Percentiles rank a stretch among this genome's conserved stretches.
Evolutionary conservation across 2,888 invertebrate genomes (phyloP).

Genomic region (Spisula subtruncata): DNA sequence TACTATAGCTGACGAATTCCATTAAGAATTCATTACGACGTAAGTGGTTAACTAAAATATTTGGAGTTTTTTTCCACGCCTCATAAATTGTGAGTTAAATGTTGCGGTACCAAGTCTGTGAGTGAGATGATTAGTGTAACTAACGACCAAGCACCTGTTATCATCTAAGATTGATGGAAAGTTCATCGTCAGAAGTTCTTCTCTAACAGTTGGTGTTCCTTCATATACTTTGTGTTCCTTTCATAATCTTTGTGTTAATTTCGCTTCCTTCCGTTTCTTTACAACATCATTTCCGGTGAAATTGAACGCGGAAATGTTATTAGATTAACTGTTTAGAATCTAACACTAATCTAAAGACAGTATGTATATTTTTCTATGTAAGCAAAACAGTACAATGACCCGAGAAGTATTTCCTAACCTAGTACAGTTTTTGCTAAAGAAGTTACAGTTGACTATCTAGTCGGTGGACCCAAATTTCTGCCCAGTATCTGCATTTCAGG

Average conservation of each 20-base stretch:
- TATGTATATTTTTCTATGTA: background rate
- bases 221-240: too few relatives aligned
- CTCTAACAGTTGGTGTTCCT: conserved; percentile 2
- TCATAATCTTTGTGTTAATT: conserved; percentile 14
- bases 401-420: too few relatives aligned
- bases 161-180: background rate
- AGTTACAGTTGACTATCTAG: too few relatives aligned
- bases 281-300: background rate
- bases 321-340: background rate
- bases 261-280: conserved; percentile 20
- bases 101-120: background rate
- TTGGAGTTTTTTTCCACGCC: conserved; percentile 22
- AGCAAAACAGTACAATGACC: background rate
- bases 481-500: too few relatives aligned
- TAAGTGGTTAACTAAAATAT: conserved; percentile 24
- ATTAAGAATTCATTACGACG: conserved; percentile 24
- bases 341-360: background rate
- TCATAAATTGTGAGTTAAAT: conserved; percentile 30
- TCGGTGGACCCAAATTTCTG: too few relatives aligned
- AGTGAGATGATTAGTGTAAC: background rate
- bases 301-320: background rate
- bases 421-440: too few relatives aligned
- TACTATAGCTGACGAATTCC: conserved; percentile 20
- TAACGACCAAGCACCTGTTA: conserved; percentile 7
- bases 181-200: background rate